Percentiles rank a stretch among this genome's conserved stretches.
Evolutionary conservation across 2,888 invertebrate species (phyloP).

Genomic region (Pristionchus maxplancki): DNA sequence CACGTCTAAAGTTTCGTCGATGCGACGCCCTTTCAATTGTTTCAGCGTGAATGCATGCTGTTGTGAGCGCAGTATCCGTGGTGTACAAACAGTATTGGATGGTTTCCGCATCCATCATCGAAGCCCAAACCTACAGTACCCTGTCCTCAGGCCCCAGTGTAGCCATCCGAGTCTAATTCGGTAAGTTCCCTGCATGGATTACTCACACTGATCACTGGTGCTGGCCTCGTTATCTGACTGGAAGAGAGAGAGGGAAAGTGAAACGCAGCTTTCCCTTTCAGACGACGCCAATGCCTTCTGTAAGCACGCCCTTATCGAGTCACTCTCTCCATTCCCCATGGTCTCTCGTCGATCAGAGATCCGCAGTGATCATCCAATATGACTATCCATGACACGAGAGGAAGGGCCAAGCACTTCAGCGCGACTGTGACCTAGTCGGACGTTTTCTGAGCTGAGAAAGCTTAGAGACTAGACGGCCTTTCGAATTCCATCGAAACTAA

Average conservation of each 20-base stretch:
- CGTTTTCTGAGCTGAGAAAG: not conserved
- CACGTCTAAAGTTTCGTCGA: not conserved
- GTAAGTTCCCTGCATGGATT: not conserved
- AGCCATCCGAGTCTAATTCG: not conserved
- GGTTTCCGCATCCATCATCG: too few relatives aligned
- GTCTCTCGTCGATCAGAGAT: not conserved
- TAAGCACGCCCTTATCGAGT: conserved; percentile 10
- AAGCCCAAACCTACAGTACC: not conserved
- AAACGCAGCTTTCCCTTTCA: conserved; percentile 23
- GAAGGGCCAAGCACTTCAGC: not conserved
- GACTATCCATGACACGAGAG: not conserved
- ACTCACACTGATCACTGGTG: conserved; percentile 14
- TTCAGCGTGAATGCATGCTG: too few relatives aligned
- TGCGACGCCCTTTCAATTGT: not conserved
- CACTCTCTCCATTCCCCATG: not conserved
- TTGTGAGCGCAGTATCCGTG: too few relatives aligned
- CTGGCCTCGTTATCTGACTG: not conserved
- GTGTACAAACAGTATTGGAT: too few relatives aligned
- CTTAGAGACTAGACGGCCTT: not conserved
- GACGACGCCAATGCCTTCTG: conserved; percentile 18
- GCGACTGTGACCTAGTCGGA: not conserved
- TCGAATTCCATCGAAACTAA: not conserved
- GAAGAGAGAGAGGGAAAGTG: not conserved
- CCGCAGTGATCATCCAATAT: not conserved
- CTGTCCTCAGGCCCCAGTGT: not conserved